Evolutionary conservation across 2,113 vertebrate genomes (phyloP), one percentile per base, ranked within the genome.

Genomic region (Pseudorhombus dupliciocellatus): DNA sequence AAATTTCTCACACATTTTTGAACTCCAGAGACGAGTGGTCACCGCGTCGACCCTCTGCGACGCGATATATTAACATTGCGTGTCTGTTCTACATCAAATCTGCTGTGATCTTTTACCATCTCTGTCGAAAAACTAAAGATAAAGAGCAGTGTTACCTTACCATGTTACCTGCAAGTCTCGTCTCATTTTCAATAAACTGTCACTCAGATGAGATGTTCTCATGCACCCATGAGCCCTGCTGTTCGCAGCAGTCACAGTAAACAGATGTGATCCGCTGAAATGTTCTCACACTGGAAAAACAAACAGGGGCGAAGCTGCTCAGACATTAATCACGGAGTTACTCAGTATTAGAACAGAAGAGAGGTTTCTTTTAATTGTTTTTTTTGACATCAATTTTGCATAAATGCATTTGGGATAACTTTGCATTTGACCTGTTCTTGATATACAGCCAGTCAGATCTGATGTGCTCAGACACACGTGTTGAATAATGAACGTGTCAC

Each of bases 271-370:
- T 3, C 2, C 7, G 7, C 18, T 4, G 22, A 11, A 52, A 34
- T 56, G 22, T 69, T 50, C 28, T 21, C 12, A 46, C 40, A 16
- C 46, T 52, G 21, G 21, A 24, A 11, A 63, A 40, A 52, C 46
- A 44, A 12, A 16, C 1, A 14, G 22, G 14, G 24, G 52, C 7
- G 18, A 44, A 44, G 40, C 0, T 55, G n/a, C 58, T 40, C 30
- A 25, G 34, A 9, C 51, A 70, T 52, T 58, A 64, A 59, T 58
- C 48, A 68, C 2, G 22, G 52, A 51, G 31, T 8, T n/a, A 48
- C 1, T 18, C 0, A 26, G 8, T 25, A 6, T 44, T 18, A 44
- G 40, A 44, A 44, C 15, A 5, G 6, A 15, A 44, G 18, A 44
- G 4, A 63, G 6, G 12, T 48, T 56, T 48, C 0, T 0, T 62